phyloP scores from a whole-genome alignment of 92 coral and sea anemone species.

The Desmophyllum pertusum region DNA sequence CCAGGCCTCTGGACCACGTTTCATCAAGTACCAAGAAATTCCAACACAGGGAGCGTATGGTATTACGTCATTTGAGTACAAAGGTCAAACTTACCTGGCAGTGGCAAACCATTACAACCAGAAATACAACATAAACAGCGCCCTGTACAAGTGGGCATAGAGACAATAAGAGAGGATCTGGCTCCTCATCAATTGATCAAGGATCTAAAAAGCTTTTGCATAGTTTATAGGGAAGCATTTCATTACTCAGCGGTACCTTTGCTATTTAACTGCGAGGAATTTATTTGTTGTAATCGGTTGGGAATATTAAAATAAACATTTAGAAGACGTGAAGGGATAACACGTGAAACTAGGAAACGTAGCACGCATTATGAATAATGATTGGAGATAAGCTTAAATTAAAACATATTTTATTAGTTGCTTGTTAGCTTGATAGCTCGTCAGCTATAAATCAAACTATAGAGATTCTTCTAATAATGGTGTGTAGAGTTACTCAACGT shows the following conservation, averaged over 20 bases:
- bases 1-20: constrained; percentile 59
- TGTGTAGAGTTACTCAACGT: no score
- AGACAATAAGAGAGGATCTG: not conserved
- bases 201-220: not conserved
- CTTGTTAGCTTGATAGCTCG: no score
- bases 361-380: no score
- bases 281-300: no score
- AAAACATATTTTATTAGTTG: no score
- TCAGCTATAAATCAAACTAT: no score
- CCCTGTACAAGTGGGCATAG: not conserved
- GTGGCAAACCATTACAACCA: not conserved
- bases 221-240: not conserved
- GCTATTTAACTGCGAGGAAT: no score
- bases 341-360: no score
- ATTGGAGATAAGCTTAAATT: no score
- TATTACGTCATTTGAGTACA: constrained; percentile 55
- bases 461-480: no score
- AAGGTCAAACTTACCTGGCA: constrained; percentile 33
- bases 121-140: not conserved
- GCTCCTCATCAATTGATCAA: not conserved
- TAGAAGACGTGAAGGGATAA: not conserved
- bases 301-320: no score
- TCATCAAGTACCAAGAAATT: constrained; percentile 48
- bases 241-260: no score
- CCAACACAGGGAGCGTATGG: constrained; percentile 38